Conservation (phyloP, 2,888 invertebrate genomes). For the Xanthostigma xanthostigma region DNA sequence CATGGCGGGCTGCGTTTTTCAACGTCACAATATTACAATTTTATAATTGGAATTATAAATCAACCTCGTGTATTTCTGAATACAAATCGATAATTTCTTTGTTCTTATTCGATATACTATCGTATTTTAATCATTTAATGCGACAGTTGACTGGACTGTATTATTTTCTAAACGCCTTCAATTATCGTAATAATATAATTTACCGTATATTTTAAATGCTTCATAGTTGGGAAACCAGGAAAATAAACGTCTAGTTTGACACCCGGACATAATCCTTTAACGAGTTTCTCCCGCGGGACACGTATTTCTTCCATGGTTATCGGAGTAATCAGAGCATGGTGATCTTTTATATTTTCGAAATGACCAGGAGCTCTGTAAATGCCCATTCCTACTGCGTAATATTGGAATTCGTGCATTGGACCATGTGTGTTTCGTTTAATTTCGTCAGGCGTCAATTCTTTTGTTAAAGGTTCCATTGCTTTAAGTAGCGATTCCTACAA, state of each 20-base stretch:
- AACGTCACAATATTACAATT: too few species aligned
- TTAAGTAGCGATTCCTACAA: slow-evolving; percentile 45
- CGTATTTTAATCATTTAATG: too few species aligned
- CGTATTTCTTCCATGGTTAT: slow-evolving; percentile 41
- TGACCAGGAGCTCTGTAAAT: slow-evolving; percentile 39
- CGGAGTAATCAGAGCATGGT: slow-evolving; percentile 35
- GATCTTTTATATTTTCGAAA: slow-evolving; percentile 42
- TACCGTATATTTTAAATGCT: slow-evolving; percentile 66
- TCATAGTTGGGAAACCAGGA: slow-evolving; percentile 87
- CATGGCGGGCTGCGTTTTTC: too few species aligned
- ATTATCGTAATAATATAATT: slow-evolving; percentile 19
- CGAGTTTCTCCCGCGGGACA: slow-evolving; percentile 39
- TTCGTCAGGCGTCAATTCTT: slow-evolving; percentile 53
- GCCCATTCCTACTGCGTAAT: slow-evolving; percentile 44
- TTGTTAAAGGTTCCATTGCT: slow-evolving; percentile 59
- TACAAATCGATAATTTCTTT: too few species aligned
- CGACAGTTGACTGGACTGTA: background rate
- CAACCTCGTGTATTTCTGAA: too few species aligned
- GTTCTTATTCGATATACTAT: too few species aligned
- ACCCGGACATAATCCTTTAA: slow-evolving; percentile 55
- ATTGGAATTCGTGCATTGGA: slow-evolving; percentile 69
- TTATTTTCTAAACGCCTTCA: background rate
- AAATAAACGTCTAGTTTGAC: slow-evolving; percentile 54
- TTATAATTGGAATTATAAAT: too few species aligned
- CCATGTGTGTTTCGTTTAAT: slow-evolving; percentile 65